Evolutionary conservation across 2,113 vertebrate genomes (phyloP).

Genomic region (Fregetta grallaria): DNA sequence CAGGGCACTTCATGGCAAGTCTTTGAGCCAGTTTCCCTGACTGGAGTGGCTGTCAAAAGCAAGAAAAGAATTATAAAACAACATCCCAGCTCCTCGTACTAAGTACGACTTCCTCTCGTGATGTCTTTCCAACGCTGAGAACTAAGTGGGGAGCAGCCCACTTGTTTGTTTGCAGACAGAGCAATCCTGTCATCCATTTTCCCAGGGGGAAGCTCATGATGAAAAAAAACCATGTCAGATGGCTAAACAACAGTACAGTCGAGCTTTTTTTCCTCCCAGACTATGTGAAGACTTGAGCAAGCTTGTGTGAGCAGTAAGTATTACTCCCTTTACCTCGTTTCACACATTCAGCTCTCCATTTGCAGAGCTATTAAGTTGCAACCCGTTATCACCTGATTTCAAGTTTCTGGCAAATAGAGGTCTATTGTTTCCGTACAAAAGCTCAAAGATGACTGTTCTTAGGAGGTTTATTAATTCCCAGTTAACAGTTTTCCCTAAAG

Average conservation of each 20-base stretch:
- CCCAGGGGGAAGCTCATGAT: background rate
- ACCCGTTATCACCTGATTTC: background rate
- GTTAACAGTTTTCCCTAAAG: background rate
- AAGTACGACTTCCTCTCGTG: background rate
- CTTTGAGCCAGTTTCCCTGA: conserved; percentile 62
- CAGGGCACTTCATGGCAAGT: conserved; percentile 72
- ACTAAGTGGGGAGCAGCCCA: background rate
- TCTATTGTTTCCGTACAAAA: background rate
- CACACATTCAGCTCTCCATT: background rate
- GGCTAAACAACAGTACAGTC: background rate
- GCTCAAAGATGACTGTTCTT: background rate
- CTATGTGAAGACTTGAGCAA: background rate
- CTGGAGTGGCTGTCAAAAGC: conserved; percentile 61
- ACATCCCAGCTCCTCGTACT: background rate
- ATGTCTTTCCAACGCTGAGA: background rate
- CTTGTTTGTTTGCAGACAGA: background rate
- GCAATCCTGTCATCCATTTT: background rate
- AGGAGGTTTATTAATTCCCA: background rate
- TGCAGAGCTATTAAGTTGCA: background rate
- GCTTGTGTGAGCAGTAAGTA: background rate
- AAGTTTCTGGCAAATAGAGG: background rate
- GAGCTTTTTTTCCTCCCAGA: background rate
- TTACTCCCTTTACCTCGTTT: background rate
- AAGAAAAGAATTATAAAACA: background rate
- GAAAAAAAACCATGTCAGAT: background rate